Percentiles rank a stretch among this genome's conserved stretches.
Conservation (phyloP, 2,888 invertebrate species). For the Hemaris fuciformis region DNA sequence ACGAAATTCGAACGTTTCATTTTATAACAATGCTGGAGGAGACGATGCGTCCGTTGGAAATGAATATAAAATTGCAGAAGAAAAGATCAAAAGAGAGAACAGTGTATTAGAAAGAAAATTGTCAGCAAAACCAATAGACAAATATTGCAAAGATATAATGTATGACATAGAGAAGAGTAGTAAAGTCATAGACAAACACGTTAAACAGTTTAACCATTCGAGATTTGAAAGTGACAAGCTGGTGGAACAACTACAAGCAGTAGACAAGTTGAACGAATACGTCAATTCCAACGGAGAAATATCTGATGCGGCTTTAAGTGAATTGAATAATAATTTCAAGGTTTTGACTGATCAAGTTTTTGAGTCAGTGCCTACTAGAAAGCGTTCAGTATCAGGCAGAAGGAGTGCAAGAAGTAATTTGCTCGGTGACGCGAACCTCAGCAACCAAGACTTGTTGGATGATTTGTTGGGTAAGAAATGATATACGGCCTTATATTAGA, state of each 20-base stretch:
- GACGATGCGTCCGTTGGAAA: slow-evolving; percentile 44
- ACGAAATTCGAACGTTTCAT: slow-evolving; percentile 60
- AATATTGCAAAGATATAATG: slow-evolving; percentile 71
- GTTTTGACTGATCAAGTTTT: slow-evolving; percentile 62
- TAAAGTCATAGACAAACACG: slow-evolving; percentile 76
- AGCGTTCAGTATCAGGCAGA: slow-evolving; percentile 59
- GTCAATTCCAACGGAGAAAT: slow-evolving; percentile 60
- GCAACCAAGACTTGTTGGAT: slow-evolving; percentile 67
- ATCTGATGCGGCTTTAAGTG: slow-evolving; percentile 53
- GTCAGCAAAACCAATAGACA: slow-evolving; percentile 60
- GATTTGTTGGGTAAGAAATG: slow-evolving; percentile 74
- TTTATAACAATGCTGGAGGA: slow-evolving; percentile 44
- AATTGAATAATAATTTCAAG: slow-evolving; percentile 72
- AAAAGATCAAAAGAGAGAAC: slow-evolving; percentile 44
- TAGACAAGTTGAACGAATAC: slow-evolving; percentile 75
- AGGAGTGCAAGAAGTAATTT: slow-evolving; percentile 48
- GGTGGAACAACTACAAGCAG: slow-evolving; percentile 72
- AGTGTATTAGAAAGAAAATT: slow-evolving; percentile 48
- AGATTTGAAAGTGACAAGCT: slow-evolving; percentile 74
- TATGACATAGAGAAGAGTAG: slow-evolving; percentile 70
- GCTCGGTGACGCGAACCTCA: slow-evolving; percentile 63
- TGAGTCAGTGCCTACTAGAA: slow-evolving; percentile 46
- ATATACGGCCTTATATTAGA: slow-evolving; percentile 38
- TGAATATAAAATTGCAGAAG: slow-evolving; percentile 35
- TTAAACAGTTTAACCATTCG: slow-evolving; percentile 68